Evolutionary conservation across 2,113 vertebrate genomes (phyloP).

Genomic region (Nothoprocta pentlandii): DNA sequence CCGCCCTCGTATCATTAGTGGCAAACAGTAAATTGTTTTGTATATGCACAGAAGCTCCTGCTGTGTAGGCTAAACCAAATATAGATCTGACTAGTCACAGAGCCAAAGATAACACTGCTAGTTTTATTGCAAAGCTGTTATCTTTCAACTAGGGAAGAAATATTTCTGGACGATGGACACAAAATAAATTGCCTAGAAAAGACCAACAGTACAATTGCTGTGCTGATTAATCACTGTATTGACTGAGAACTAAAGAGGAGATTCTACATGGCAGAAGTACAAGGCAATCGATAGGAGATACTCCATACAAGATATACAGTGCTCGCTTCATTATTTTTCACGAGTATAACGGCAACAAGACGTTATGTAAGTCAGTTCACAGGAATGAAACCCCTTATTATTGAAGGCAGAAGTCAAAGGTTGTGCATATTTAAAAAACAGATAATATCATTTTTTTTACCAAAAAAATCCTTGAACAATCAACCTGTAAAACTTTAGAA

Average conservation of each 20-base stretch:
- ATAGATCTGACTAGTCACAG: not conserved
- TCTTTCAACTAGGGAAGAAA: not conserved
- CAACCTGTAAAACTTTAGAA: not conserved
- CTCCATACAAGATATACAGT: not conserved
- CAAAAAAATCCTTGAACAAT: not conserved
- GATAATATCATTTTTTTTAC: not conserved
- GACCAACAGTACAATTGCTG: not conserved
- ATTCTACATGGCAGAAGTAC: not conserved
- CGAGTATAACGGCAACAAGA: not conserved
- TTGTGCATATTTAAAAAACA: not conserved
- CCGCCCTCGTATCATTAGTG: not conserved
- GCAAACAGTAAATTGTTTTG: not conserved
- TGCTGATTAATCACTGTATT: not conserved
- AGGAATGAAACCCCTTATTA: not conserved
- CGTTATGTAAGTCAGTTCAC: not conserved
- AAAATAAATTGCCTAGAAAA: not conserved
- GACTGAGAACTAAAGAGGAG: not conserved
- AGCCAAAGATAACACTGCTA: not conserved
- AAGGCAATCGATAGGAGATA: not conserved
- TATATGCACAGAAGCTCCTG: not conserved
- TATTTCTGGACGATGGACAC: not conserved
- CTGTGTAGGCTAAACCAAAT: not conserved
- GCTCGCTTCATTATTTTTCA: not conserved
- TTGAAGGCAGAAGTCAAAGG: not conserved
- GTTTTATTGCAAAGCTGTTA: not conserved